Percentiles rank a stretch among this genome's conserved stretches.
Evolutionary conservation across 2,797 vertebrate species (phyloP).

Genomic region (Thalassophryne amazonica): DNA sequence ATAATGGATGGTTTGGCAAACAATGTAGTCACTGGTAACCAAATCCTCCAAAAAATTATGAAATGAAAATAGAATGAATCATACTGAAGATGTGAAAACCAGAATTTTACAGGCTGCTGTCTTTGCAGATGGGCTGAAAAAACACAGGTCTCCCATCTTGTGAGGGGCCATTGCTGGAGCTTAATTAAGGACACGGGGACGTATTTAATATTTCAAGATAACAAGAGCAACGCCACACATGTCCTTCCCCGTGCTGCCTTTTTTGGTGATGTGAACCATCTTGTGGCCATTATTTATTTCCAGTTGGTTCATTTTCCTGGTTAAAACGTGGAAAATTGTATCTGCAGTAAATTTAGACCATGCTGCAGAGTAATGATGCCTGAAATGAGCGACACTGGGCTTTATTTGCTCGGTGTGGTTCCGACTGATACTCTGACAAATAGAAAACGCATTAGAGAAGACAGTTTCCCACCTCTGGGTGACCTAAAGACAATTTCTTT

Average conservation of each 20-base stretch:
- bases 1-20: too few species aligned
- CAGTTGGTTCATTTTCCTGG: conserved; percentile 19
- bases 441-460: conserved; percentile 58
- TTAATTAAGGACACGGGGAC: conserved; percentile 8
- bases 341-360: conserved; percentile 46
- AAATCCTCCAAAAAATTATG: too few species aligned
- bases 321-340: conserved; percentile 47
- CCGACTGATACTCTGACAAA: conserved; percentile 58
- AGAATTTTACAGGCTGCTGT: too few species aligned
- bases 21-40: too few species aligned
- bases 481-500: conserved; percentile 38
- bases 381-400: conserved; percentile 49
- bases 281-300: conserved; percentile 47
- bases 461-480: conserved; percentile 46
- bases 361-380: conserved; percentile 51
- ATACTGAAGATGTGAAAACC: too few species aligned
- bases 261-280: conserved; percentile 11
- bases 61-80: too few species aligned
- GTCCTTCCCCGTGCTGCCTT: neutral
- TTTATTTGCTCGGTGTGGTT: conserved; percentile 10
- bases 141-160: neutral
- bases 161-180: neutral
- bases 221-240: conserved; percentile 4
- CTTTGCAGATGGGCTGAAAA: too few species aligned
- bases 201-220: conserved; percentile 8